Evolutionary conservation across 37 sponge, comb jelly and placozoan species (phyloP), one percentile per base, ranked within the genome.

Genomic region (Crambe crambe): DNA sequence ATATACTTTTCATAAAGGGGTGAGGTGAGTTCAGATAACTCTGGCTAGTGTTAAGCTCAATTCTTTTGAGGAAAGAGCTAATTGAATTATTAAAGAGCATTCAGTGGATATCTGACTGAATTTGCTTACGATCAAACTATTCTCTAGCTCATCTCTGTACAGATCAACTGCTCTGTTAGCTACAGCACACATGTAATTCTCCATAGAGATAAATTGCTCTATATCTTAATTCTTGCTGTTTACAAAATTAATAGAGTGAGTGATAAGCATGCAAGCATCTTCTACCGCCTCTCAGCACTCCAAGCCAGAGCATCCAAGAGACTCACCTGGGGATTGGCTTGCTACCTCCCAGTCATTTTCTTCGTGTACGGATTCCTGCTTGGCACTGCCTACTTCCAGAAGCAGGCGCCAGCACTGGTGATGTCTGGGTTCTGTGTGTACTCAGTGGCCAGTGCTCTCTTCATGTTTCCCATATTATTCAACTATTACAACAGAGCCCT

Each of bases 401-500:
- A 79, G 22, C n/a, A 47, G 1, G 66, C 26, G 43, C 68, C 67
- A 23, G 61, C 79, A 4, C 72, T 82, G 32, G 51, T 94, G 0
- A 56, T 94, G 63, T 82, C 95, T 23, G 90, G 81, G 3, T 90
- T 90, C 43, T 74, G 90, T 63, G 85, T 94, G 35, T 90, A 64
- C 73, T 75, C 75, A 26, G 77, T 74, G 61, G 90, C 95, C 37
- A 90, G 90, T 90, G 90, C 71, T 5, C 86, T 94, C 73, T 94
- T 94, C 85, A 89, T 94, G 90, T 94, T 94, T 67, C 95, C 95
- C 37, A 38, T 68, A 39, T 42, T 94, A 42, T 87, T 80, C 72
- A n/a, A 35, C 26, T 83, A 89, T 73, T 71, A 78, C 15, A 37
- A 58, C 6, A 68, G 34, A 21, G 84, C 87, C 4, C 12, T 94